These are phyloP conservation scores for Macrotus californicus DNA, from an alignment of 2,113 vertebrate genomes.

Conservation along the genomic window DNA sequence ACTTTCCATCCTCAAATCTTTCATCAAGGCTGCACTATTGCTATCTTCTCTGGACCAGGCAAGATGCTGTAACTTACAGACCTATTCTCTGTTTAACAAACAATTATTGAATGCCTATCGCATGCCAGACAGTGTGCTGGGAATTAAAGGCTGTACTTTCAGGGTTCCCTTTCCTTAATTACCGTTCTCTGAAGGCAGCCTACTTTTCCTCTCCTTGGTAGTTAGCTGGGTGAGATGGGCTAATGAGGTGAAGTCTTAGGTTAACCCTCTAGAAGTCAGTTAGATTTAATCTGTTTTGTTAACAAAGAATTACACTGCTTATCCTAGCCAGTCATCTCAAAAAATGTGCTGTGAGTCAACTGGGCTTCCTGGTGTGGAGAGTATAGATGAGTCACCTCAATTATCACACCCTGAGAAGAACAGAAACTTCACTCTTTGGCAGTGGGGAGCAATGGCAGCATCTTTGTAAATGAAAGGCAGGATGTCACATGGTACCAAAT, in stretches of 20 bases:
- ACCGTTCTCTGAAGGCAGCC: neutral
- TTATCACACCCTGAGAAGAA: neutral
- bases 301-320: neutral
- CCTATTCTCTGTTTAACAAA: neutral
- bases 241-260: neutral
- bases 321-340: slow-evolving; percentile 39
- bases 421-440: neutral
- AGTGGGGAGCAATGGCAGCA: neutral
- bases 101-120: neutral
- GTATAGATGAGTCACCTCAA: slow-evolving; percentile 31
- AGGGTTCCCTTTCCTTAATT: neutral
- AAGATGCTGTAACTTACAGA: neutral
- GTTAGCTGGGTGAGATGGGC: neutral
- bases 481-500: neutral
- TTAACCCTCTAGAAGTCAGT: slow-evolving; percentile 45
- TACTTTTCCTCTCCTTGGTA: neutral
- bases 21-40: neutral
- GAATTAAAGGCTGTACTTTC: neutral
- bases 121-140: neutral
- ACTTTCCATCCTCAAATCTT: neutral
- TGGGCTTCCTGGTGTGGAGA: neutral
- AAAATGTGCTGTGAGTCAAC: slow-evolving; percentile 53
- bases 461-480: slow-evolving; percentile 12
- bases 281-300: slow-evolving; percentile 46
- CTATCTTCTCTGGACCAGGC: neutral